These are phyloP conservation scores for Meriones psammophilus DNA, from an alignment of 2,797 vertebrate genomes.

Conservation along the genomic window DNA sequence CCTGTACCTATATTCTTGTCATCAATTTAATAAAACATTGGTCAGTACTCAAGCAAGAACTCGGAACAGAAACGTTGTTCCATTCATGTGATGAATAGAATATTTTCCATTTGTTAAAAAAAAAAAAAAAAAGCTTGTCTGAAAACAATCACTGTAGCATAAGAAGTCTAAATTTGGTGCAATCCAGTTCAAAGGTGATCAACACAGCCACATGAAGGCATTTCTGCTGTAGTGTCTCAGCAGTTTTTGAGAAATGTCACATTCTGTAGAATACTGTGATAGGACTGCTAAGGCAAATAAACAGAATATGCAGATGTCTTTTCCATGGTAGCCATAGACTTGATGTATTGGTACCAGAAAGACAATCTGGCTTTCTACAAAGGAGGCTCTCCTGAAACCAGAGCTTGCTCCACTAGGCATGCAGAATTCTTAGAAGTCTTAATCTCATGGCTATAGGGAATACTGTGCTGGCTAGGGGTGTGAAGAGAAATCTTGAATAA, in stretches of 20 bases:
- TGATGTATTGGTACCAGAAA: not conserved
- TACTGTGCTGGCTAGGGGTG: not conserved
- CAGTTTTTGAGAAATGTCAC: not conserved
- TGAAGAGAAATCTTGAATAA: not conserved
- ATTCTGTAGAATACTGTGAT: not conserved
- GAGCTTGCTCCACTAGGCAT: not conserved
- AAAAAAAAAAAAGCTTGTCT: not conserved
- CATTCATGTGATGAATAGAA: not conserved
- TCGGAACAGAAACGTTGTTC: conserved; percentile 57
- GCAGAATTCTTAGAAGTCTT: not conserved
- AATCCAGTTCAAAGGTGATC: not conserved
- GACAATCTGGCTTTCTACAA: not conserved
- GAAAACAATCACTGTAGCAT: conserved; percentile 33
- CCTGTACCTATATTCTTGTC: conserved; percentile 50
- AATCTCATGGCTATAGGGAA: not conserved
- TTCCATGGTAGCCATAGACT: not conserved
- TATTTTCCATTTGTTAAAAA: conserved; percentile 57
- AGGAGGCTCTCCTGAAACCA: not conserved
- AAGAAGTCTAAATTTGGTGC: not conserved
- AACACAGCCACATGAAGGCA: not conserved
- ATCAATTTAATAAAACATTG: conserved; percentile 48
- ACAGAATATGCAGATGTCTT: not conserved
- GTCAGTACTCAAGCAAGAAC: conserved; percentile 11
- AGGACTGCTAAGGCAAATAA: not conserved
- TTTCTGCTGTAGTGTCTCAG: not conserved